phyloP scores from a whole-genome alignment of 2,888 invertebrate genomes.

The Torymus aiolomorphi region DNA sequence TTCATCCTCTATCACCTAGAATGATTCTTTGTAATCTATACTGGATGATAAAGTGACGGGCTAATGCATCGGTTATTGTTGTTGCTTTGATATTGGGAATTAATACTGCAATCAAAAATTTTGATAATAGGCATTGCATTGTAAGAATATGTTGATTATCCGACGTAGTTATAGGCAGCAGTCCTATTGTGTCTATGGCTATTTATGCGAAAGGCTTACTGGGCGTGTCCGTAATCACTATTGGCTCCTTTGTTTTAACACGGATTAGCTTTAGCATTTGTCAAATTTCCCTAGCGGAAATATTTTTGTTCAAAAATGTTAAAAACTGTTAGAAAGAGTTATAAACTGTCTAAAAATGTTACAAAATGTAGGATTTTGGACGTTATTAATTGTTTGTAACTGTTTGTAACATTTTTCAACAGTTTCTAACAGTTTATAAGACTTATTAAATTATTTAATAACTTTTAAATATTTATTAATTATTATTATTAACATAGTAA shows the following conservation, averaged over 20 bases:
- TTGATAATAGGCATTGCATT: not conserved
- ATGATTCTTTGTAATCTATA: not conserved
- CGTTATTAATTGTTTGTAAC: no score
- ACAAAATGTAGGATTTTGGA: no score
- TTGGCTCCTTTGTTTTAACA: conserved; percentile 47
- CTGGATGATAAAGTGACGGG: not conserved
- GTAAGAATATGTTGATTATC: not conserved
- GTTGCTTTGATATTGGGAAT: not conserved
- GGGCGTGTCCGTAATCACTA: conserved; percentile 56
- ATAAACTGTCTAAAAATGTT: no score
- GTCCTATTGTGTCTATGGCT: conserved; percentile 58
- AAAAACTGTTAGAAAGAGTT: no score
- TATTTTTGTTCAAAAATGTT: no score
- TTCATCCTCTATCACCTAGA: not conserved
- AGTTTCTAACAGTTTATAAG: no score
- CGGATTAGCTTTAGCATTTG: conserved; percentile 55
- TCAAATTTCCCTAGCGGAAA: no score
- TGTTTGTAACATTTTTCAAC: no score
- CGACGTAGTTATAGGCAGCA: not conserved
- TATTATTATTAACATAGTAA: no score
- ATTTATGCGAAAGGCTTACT: conserved; percentile 53
- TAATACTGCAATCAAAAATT: not conserved
- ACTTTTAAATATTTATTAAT: no score
- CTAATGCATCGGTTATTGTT: not conserved
- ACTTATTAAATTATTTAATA: no score